Percentiles rank a stretch among this genome's conserved stretches.
These are phyloP conservation scores for Clivina fossor DNA, from an alignment of 2,888 invertebrate genomes.

Conservation along the genomic window DNA sequence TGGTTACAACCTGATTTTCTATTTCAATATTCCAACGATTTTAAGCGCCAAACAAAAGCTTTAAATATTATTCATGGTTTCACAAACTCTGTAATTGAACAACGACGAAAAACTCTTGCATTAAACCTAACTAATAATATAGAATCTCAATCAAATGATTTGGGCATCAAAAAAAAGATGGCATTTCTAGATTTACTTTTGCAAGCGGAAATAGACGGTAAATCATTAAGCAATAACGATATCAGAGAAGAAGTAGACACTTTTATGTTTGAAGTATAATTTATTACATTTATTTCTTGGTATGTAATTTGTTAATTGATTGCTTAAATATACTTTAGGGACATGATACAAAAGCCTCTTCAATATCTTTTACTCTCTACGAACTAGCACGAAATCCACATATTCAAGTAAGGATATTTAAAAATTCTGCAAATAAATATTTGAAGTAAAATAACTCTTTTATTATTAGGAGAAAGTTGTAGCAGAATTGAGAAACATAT, in stretches of 20 bases:
- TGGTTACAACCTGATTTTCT: constrained; percentile 57
- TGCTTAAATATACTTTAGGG: constrained; percentile 9
- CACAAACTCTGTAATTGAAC: constrained; percentile 59
- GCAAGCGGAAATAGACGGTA: constrained; percentile 61
- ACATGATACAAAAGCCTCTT: constrained; percentile 30
- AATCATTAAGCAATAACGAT: constrained; percentile 59
- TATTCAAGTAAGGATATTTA: constrained; percentile 54
- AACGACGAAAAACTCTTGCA: constrained; percentile 47
- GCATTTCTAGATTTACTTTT: constrained; percentile 69
- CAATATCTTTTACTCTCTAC: constrained; percentile 27
- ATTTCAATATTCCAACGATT: constrained; percentile 58
- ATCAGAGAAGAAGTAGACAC: constrained; percentile 71
- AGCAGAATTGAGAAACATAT: constrained; percentile 51
- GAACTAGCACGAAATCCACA: constrained; percentile 54
- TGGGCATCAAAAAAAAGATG: constrained; percentile 62
- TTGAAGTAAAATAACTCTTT: background rate
- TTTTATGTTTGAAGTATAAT: constrained; percentile 68
- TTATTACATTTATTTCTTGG: background rate
- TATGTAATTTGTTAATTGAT: background rate
- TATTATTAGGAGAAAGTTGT: constrained; percentile 46
- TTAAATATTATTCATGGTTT: constrained; percentile 57
- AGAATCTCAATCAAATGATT: constrained; percentile 39
- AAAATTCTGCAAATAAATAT: constrained; percentile 46
- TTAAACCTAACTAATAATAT: background rate
- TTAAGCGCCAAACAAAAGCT: constrained; percentile 58